These are phyloP conservation scores for Octodonta nipae DNA, from an alignment of 2,888 invertebrate species.

Conservation along the genomic window DNA sequence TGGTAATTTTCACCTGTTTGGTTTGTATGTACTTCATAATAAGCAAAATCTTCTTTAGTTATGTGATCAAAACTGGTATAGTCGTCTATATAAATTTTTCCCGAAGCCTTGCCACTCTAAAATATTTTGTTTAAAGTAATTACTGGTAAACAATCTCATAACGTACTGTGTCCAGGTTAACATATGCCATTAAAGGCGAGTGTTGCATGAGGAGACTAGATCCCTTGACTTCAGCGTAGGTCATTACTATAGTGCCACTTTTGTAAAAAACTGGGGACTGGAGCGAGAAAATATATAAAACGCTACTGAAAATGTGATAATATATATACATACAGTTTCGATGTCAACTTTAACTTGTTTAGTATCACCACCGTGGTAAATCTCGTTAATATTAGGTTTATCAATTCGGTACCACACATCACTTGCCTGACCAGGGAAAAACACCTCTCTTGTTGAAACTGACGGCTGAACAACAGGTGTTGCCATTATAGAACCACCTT, in stretches of 20 bases:
- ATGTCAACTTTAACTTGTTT: constrained; percentile 12
- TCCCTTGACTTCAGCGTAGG: too few species aligned
- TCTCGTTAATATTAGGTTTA: constrained; percentile 6
- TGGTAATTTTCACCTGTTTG: too few species aligned
- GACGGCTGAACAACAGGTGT: constrained; percentile 70
- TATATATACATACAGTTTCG: constrained; percentile 11
- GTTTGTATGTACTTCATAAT: too few species aligned
- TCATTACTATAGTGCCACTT: constrained; percentile 21
- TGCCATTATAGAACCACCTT: constrained; percentile 66
- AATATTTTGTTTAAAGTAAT: too few species aligned
- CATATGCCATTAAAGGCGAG: too few species aligned
- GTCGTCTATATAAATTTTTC: too few species aligned
- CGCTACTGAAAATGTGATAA: neutral
- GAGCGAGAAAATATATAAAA: constrained; percentile 3
- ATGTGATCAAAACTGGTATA: too few species aligned
- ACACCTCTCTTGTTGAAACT: constrained; percentile 58
- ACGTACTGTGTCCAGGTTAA: too few species aligned
- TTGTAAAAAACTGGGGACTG: constrained; percentile 22
- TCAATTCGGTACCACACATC: constrained; percentile 54
- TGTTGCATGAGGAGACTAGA: too few species aligned
- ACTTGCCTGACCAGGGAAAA: constrained; percentile 65
- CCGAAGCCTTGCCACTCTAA: too few species aligned
- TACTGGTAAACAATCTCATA: too few species aligned
- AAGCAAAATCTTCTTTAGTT: too few species aligned
- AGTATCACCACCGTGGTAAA: constrained; percentile 6